Conservation (phyloP, 2,797 vertebrate species). For the Macrochelys suwanniensis region DNA sequence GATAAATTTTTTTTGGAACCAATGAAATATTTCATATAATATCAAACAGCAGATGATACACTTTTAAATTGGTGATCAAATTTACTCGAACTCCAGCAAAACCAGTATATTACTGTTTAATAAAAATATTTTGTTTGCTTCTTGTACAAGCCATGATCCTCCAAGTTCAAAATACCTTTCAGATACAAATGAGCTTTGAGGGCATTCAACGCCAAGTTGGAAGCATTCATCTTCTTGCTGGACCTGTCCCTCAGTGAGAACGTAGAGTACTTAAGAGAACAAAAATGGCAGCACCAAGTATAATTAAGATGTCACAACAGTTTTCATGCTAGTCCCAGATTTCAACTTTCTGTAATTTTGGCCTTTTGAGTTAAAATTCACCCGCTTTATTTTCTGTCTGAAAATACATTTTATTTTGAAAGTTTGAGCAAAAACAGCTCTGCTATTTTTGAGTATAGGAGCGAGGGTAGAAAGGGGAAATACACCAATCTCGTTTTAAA, state of each 20-base stretch:
- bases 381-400: neutral
- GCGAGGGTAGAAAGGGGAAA: neutral
- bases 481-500: neutral
- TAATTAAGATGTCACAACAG: neutral
- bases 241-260: neutral
- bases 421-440: neutral
- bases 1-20: constrained; percentile 35
- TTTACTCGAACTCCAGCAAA: constrained; percentile 35
- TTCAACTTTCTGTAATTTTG: neutral
- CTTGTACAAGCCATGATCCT: neutral
- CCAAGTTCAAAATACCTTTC: neutral
- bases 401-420: neutral
- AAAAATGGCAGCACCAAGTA: neutral
- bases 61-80: constrained; percentile 39
- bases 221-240: neutral
- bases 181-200: neutral
- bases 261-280: neutral
- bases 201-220: neutral
- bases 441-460: neutral
- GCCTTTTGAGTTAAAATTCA: neutral
- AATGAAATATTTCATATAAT: constrained; percentile 45
- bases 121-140: neutral
- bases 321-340: neutral
- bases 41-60: constrained; percentile 41
- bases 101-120: neutral